These are phyloP conservation scores for Clupea harengus DNA, from an alignment of 2,113 vertebrate species.

Conservation along the genomic window DNA sequence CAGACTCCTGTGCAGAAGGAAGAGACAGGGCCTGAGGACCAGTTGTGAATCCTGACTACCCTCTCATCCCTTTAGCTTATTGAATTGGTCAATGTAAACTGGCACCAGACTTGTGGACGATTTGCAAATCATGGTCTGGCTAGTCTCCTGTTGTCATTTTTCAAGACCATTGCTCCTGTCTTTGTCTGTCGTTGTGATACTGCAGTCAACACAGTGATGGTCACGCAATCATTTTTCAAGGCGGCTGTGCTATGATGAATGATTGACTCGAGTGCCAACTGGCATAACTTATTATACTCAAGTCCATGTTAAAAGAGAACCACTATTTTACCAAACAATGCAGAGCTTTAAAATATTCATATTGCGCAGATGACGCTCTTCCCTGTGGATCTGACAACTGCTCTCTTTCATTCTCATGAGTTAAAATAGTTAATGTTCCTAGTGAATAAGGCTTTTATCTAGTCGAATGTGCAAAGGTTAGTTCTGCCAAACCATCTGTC, in stretches of 20 bases:
- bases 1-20: not conserved
- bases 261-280: not conserved
- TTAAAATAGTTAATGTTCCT: not conserved
- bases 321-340: constrained; percentile 1
- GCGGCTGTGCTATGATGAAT: not conserved
- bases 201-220: not conserved
- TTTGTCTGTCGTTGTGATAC: not conserved
- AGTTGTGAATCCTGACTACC: not conserved
- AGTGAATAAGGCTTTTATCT: not conserved
- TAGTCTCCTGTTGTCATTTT: not conserved
- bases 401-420: not conserved
- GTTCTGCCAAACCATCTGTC: not conserved
- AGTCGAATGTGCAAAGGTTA: not conserved
- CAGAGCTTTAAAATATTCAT: not conserved
- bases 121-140: not conserved
- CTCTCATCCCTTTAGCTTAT: not conserved
- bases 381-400: not conserved
- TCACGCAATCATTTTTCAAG: not conserved
- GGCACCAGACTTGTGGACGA: not conserved
- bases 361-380: not conserved
- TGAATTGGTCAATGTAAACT: not conserved
- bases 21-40: not conserved
- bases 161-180: not conserved
- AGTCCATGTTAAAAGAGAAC: not conserved
- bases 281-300: not conserved